These are phyloP conservation scores for Brachionus angularis DNA, from an alignment of 1,140 invertebrate genomes.

Conservation along the genomic window DNA sequence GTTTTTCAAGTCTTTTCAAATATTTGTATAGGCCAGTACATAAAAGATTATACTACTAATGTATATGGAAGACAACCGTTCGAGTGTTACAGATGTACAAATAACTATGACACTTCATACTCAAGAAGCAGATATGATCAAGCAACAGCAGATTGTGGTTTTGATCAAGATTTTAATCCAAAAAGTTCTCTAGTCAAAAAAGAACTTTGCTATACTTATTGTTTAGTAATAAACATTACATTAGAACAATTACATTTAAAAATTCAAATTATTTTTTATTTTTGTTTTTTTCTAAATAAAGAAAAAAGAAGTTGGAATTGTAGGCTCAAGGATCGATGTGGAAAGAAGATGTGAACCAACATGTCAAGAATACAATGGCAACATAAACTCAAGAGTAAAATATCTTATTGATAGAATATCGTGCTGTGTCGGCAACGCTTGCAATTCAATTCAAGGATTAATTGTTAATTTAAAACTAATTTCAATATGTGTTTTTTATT, in stretches of 20 bases:
- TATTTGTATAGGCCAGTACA: not conserved
- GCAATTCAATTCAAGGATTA: too few species aligned
- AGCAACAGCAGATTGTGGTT: constrained; percentile 15
- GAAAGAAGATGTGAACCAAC: constrained; percentile 41
- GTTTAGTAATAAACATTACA: not conserved
- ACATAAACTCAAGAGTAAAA: constrained; percentile 10
- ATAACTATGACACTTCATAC: not conserved
- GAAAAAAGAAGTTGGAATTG: constrained; percentile 41
- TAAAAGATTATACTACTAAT: constrained; percentile 38
- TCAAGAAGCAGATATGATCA: constrained; percentile 8
- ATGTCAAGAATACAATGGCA: constrained; percentile 43
- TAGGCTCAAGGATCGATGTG: constrained; percentile 29
- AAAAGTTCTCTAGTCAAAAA: not conserved
- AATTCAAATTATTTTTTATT: not conserved
- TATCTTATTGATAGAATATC: constrained; percentile 36
- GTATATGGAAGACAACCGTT: constrained; percentile 39
- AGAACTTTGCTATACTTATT: constrained; percentile 35
- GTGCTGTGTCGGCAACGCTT: constrained; percentile 34
- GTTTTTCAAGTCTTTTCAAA: not conserved
- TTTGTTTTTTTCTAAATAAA: not conserved
- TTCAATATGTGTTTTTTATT: too few species aligned
- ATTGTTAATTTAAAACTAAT: too few species aligned
- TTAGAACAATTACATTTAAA: not conserved
- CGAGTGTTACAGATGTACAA: constrained; percentile 42
- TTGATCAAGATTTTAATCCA: constrained; percentile 18